These are phyloP conservation scores for Dicerorhinus sumatrensis DNA, from an alignment of 2,113 vertebrate genomes.

Conservation along the genomic window DNA sequence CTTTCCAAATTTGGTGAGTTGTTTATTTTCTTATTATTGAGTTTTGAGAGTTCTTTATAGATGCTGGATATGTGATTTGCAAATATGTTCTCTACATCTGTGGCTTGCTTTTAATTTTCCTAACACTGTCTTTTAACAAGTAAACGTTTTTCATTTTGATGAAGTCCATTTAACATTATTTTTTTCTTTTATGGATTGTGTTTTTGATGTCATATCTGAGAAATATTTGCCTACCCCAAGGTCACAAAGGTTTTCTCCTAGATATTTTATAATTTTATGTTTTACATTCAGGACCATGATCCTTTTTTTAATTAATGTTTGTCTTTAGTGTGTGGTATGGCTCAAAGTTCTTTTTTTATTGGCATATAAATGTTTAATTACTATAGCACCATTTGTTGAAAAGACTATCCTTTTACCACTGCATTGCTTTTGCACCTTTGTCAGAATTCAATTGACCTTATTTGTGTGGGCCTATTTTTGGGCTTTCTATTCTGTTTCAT, in stretches of 20 bases:
- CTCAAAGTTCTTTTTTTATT: not conserved
- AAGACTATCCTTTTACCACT: not conserved
- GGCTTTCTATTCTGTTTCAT: conserved; percentile 22
- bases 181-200: conserved; percentile 16
- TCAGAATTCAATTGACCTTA: not conserved
- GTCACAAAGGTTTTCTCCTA: not conserved
- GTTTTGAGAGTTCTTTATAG: conserved; percentile 14
- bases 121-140: not conserved
- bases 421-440: not conserved
- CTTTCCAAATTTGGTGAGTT: not conserved
- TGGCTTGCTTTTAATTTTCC: conserved; percentile 22
- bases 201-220: not conserved
- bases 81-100: conserved; percentile 15
- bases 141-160: not conserved
- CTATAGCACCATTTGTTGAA: not conserved
- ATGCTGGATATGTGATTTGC: not conserved
- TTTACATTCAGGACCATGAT: not conserved
- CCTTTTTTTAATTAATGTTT: not conserved
- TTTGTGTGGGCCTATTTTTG: not conserved
- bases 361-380: not conserved
- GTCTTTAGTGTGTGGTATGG: not conserved
- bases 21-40: not conserved
- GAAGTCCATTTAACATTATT: not conserved
- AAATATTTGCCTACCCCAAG: not conserved
- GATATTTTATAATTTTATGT: not conserved